Percentiles rank a stretch among this genome's conserved stretches.
phyloP scores from a whole-genome alignment of 2,888 invertebrate genomes.

The Sympetrum striolatum region DNA sequence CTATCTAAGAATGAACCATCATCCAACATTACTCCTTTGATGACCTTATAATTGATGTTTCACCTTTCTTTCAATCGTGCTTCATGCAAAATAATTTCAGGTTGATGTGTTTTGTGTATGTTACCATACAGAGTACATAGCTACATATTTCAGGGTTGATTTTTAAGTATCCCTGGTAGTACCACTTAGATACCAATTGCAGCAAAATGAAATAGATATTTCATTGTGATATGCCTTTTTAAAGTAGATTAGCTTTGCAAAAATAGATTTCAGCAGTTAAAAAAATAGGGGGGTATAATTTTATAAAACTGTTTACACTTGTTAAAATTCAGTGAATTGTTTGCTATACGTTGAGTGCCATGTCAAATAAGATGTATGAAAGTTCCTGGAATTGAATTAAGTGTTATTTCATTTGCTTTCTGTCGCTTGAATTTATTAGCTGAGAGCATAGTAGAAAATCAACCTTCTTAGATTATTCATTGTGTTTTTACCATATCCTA shows the following conservation, averaged over 20 bases:
- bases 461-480: too few species aligned
- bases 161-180: too few species aligned
- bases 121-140: too few species aligned
- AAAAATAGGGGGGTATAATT: not conserved
- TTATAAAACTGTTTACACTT: not conserved
- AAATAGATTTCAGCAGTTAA: not conserved
- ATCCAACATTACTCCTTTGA: too few species aligned
- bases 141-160: too few species aligned
- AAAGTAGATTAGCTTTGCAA: not conserved
- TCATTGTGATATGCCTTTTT: not conserved
- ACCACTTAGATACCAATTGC: not conserved
- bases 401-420: not conserved
- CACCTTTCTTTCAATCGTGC: too few species aligned
- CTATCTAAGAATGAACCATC: too few species aligned
- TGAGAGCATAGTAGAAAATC: too few species aligned
- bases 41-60: too few species aligned
- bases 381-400: not conserved
- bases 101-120: too few species aligned
- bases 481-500: too few species aligned
- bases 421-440: not conserved
- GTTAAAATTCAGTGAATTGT: not conserved
- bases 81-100: too few species aligned
- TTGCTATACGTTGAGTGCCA: not conserved
- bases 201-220: not conserved
- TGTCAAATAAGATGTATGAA: not conserved